Base-by-base conservation (phyloP, 2,797 vertebrate genomes). In the Melanogrammus aeglefinus region DNA sequence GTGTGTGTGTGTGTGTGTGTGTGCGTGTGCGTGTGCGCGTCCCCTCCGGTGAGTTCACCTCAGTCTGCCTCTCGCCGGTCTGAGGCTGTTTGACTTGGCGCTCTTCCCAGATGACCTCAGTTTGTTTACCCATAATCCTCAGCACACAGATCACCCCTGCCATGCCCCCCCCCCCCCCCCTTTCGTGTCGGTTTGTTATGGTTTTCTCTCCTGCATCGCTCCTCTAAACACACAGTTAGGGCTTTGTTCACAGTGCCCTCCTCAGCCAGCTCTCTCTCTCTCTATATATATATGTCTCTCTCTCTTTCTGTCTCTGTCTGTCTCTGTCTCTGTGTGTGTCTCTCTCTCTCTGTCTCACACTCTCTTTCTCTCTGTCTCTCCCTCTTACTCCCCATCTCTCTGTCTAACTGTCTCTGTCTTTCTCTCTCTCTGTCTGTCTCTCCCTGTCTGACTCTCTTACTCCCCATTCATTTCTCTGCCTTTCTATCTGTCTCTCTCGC, bases 71-170 rank as follows among this genome's bases (percentile, higher is more conserved):
- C 29, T 80, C 74, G 63, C 74, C 79, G 79, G 82, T 80, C 78
- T 4, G 38, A 74, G 80, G 82, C 87, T 90, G 90, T 90, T 87
- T 86, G 84, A 84, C 85, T 89, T 87, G 87, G 41, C 41, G 41
- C 41, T 44, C 10, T 44, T 44, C 88, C 85, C 88, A 82, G 79
- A 91, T 88, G 85, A 90, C 88, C 88, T 90, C 86, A 79, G 79
- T 77, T 87, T 85, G 85, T 91, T 88, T 89, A 82, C 86, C 81
- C 63, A 69, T 82, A 24, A 3, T 84, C 79, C 86, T 79, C 81
- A 76, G 79, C 86, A 79, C 78, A 85, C 86, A 80, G 86, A 66
- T 74, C 31, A 74, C 95, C 85, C 92, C 39, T 73, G 18, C 27
- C 77, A 66, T 83, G 70, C 80, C 72, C 75, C 44, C 36, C 31